Base-by-base conservation (phyloP, 2,797 vertebrate species). In the Toxotes lorentzi region DNA sequence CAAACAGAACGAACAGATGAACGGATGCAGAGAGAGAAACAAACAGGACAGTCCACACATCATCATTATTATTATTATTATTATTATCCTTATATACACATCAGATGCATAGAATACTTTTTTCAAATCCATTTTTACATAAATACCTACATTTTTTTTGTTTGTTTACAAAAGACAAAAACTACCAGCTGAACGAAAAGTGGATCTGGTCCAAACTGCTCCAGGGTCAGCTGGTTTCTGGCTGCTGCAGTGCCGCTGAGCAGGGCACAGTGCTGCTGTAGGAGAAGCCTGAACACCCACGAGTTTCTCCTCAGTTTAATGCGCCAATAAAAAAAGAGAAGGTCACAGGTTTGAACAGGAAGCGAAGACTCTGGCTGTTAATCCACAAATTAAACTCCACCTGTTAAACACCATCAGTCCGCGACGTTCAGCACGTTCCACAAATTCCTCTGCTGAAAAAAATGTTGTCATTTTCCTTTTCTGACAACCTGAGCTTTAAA, bases 51-150 rank as follows among this genome's bases (percentile, higher is more conserved):
- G 63, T 77, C 57, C 78, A 86, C 84, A 84, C 81, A 21, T 81
- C 24, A 67, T 82, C 60, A 70, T 64, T 48, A 79, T 79, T 21
- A 78, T 81, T 30, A 67, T 82, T 63, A 70, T 64, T 48, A 79
- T 79, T 21, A 78, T 81, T 0, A 45, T 86, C 59, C 61, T 53
- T 84, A 89, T 90, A 8, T 88, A 92, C 86, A 93, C 81, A 19
- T 75, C 80, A 79, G 87, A 91, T 95, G 93, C 93, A 95, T 95
- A 94, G 94, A 95, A 94, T 92, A 88, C 85, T 91, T 89, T 87
- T 84, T 66, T 81, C 81, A 84, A 79, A 78, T 89, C 61, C 88
- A 63, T 85, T 85, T 87, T 86, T 90, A 93, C 92, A 94, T 91
- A 94, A 92, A 94, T 93, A 94, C 81, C 88, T 82, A 91, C 78